These are phyloP conservation scores for Zaprionus gabonicus DNA, from an alignment of 1,140 invertebrate species.

Conservation along the genomic window DNA sequence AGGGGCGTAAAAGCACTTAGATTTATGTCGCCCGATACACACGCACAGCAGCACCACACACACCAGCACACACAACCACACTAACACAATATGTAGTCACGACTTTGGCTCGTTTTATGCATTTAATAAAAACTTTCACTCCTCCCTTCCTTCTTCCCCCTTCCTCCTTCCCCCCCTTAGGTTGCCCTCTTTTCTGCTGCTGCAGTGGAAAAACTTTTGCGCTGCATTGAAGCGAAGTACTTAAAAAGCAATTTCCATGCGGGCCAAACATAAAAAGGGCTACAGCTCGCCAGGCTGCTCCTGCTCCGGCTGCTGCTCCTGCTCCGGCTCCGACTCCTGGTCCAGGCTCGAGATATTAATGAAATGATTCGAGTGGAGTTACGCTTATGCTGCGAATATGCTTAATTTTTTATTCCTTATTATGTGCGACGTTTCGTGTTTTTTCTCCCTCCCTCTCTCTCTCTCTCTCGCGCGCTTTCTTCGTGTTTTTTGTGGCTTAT, in stretches of 20 bases:
- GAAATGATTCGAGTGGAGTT: slow-evolving; percentile 81
- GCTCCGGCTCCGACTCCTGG: background rate
- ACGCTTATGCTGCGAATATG: slow-evolving; percentile 64
- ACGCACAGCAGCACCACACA: slow-evolving; percentile 16
- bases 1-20: slow-evolving; percentile 81
- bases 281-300: slow-evolving; percentile 41
- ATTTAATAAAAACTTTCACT: slow-evolving; percentile 82
- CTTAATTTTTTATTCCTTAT: slow-evolving; percentile 52
- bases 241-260: slow-evolving; percentile 79
- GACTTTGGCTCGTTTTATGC: slow-evolving; percentile 76
- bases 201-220: slow-evolving; percentile 72
- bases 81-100: slow-evolving; percentile 44
- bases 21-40: slow-evolving; percentile 70
- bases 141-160: background rate
- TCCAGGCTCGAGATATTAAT: slow-evolving; percentile 66
- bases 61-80: slow-evolving; percentile 40
- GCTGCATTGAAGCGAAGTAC: slow-evolving; percentile 78
- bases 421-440: background rate
- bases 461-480: background rate
- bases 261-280: slow-evolving; percentile 46
- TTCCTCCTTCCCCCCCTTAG: background rate
- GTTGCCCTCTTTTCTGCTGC: slow-evolving; percentile 31
- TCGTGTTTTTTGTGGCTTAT: slow-evolving; percentile 40
- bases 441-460: no score
- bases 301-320: background rate